Conservation (phyloP, 2,888 invertebrate genomes). For the Dasypogon diadema region DNA sequence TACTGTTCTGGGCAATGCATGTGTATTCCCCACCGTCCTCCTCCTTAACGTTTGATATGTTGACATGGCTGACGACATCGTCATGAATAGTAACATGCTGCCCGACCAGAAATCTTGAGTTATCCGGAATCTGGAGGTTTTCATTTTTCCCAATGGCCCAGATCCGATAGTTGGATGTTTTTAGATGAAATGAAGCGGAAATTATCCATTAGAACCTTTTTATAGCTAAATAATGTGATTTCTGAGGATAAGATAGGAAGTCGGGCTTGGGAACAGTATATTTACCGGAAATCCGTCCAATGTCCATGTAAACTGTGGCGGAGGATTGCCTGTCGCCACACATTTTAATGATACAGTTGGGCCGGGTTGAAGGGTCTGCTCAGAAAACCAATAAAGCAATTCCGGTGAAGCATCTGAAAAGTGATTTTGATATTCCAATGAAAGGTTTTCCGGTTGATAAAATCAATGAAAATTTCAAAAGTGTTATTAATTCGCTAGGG, state of each 20-base stretch:
- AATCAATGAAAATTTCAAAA: neutral
- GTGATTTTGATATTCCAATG: constrained; percentile 33
- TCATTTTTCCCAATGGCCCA: constrained; percentile 6
- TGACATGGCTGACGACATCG: constrained; percentile 92
- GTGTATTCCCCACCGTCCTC: constrained; percentile 93
- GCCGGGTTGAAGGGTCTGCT: constrained; percentile 91
- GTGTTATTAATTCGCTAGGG: neutral
- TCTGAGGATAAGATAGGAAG: neutral
- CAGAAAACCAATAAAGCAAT: constrained; percentile 90
- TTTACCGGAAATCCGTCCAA: constrained; percentile 89
- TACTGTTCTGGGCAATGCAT: constrained; percentile 85
- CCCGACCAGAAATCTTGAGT: constrained; percentile 85
- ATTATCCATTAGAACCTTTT: constrained; percentile 56
- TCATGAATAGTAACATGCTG: constrained; percentile 93
- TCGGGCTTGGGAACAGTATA: constrained; percentile 59
- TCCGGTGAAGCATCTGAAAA: constrained; percentile 86
- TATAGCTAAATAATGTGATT: constrained; percentile 46
- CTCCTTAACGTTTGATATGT: constrained; percentile 87
- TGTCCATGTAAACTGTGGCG: constrained; percentile 92
- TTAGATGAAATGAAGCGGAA: constrained; percentile 56
- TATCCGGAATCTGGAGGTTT: constrained; percentile 67
- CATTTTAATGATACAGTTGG: constrained; percentile 92
- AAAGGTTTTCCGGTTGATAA: constrained; percentile 9
- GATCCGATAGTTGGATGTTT: constrained; percentile 7
- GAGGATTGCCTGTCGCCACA: constrained; percentile 94